Conservation (phyloP, 2,797 vertebrate species). For the Myotis findleyi region DNA sequence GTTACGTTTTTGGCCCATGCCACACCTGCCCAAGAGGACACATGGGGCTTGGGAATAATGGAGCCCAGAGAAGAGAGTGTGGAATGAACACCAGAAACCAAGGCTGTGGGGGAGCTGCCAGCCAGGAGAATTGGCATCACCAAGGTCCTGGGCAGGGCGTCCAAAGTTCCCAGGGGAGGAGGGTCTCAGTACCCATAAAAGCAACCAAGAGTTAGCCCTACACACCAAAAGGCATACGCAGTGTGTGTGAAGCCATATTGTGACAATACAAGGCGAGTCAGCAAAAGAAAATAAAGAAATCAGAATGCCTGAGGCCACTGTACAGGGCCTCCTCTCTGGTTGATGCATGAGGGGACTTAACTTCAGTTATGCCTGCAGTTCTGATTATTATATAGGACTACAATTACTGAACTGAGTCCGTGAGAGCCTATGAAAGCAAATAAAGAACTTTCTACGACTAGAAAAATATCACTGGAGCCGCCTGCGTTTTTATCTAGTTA, state of each 20-base stretch:
- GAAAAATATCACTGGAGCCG: not conserved
- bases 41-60: fast-evolving
- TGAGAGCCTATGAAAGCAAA: not conserved
- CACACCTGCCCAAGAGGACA: too few relatives aligned
- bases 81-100: too few relatives aligned
- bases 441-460: not conserved
- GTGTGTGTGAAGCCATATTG: not conserved
- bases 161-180: not conserved
- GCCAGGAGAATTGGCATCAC: too few relatives aligned
- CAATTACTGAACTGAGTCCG: not conserved
- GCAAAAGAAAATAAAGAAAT: not conserved
- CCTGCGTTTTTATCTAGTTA: not conserved
- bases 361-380: not conserved
- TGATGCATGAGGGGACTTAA: not conserved
- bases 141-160: fast-evolving
- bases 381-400: not conserved
- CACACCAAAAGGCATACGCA: not conserved
- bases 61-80: too few relatives aligned
- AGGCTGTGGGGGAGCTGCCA: fast-evolving
- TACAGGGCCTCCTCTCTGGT: fast-evolving
- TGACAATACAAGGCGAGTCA: fast-evolving
- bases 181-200: fast-evolving
- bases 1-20: not conserved
- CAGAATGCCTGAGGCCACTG: fast-evolving
- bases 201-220: not conserved